Conservation (phyloP, 2,113 vertebrate genomes). For the Anser cygnoides region DNA sequence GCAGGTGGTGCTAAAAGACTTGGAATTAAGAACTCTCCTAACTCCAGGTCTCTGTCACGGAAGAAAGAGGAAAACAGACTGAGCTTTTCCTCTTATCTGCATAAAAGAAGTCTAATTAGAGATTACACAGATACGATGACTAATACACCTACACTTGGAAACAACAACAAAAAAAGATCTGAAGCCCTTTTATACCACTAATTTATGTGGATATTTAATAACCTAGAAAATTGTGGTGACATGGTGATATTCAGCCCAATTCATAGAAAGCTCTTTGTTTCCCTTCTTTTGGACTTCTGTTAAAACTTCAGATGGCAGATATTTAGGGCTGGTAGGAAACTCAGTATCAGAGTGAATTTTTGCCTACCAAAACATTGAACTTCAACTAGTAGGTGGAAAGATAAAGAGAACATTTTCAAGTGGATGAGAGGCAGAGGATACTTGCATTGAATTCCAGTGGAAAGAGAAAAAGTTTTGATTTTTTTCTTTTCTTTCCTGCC, state of each 20-base stretch:
- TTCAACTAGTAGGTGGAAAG: not conserved
- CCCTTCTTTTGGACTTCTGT: not conserved
- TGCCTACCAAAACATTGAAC: not conserved
- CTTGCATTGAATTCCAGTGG: not conserved
- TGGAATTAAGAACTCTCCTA: not conserved
- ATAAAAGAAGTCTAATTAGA: not conserved
- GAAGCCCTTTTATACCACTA: not conserved
- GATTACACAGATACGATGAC: not conserved
- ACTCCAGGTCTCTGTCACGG: not conserved
- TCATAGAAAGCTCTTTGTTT: not conserved
- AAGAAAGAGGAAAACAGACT: not conserved
- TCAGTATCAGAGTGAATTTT: not conserved
- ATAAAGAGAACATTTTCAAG: not conserved
- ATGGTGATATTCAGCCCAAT: not conserved
- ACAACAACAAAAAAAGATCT: not conserved
- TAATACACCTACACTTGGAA: not conserved
- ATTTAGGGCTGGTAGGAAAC: not conserved
- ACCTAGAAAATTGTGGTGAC: not conserved
- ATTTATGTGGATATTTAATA: not conserved
- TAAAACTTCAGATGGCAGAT: not conserved
- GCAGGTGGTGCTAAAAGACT: constrained; percentile 74
- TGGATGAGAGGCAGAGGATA: not conserved
- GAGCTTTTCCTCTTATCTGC: not conserved
- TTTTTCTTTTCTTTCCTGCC: not conserved
- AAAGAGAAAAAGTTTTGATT: not conserved